A percentile compares a stretch with the other conserved stretches of the same genome.
Conservation (phyloP, 2,113 vertebrate species). For the Cervus canadensis region DNA sequence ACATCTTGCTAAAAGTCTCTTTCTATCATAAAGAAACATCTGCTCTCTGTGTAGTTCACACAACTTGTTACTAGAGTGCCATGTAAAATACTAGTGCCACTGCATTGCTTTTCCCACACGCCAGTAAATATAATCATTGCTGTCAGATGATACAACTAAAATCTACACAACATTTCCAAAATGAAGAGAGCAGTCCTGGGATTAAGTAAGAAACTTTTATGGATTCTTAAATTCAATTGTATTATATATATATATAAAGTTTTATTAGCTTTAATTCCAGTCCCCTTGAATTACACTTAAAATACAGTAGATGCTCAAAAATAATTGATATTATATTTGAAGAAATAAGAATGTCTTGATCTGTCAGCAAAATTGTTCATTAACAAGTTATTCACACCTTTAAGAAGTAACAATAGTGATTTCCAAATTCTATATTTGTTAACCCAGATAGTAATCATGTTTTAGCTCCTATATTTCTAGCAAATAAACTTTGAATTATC, state of each 20-base stretch:
- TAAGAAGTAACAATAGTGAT: neutral
- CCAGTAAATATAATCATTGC: neutral
- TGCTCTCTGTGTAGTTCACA: neutral
- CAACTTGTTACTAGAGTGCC: neutral
- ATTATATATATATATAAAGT: neutral
- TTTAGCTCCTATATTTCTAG: neutral
- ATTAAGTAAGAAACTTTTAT: neutral
- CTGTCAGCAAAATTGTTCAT: neutral
- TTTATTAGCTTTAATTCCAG: neutral
- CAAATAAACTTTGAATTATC: neutral
- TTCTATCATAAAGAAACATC: constrained; percentile 22
- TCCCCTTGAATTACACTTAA: neutral
- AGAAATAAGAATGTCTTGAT: neutral
- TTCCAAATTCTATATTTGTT: neutral
- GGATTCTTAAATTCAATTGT: neutral
- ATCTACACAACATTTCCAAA: neutral
- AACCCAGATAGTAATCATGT: neutral
- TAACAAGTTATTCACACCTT: neutral
- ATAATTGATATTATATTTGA: neutral
- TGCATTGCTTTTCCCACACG: neutral
- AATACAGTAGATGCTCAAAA: neutral
- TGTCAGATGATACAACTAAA: neutral
- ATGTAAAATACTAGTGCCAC: neutral
- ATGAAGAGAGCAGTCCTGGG: neutral
- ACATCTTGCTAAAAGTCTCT: neutral